Conservation (phyloP, 2,888 invertebrate genomes). For the Thereva unica region DNA sequence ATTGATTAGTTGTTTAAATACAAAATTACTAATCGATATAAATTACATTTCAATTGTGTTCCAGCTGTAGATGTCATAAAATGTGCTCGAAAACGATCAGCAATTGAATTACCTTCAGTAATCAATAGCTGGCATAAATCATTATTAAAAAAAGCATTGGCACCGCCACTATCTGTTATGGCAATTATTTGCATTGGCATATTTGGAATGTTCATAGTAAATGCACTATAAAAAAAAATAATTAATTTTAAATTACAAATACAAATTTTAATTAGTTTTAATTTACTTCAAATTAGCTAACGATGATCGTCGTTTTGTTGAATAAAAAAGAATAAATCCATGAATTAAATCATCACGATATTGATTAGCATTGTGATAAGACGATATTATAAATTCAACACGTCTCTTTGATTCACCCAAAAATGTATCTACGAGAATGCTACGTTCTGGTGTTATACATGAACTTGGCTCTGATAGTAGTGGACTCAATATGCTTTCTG, state of each 20-base stretch:
- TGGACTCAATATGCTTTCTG: constrained; percentile 87
- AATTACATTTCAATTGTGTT: constrained; percentile 80
- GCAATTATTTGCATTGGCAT: constrained; percentile 93
- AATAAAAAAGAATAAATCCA: constrained; percentile 93
- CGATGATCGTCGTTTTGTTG: constrained; percentile 92
- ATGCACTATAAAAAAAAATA: constrained; percentile 67
- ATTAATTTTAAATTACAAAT: neutral
- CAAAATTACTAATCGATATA: neutral
- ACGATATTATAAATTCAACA: constrained; percentile 88
- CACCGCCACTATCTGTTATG: constrained; percentile 87
- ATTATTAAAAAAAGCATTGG: constrained; percentile 86
- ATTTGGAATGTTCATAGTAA: constrained; percentile 90
- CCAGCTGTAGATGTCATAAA: constrained; percentile 89
- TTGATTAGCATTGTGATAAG: constrained; percentile 92
- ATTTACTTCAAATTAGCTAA: constrained; percentile 85
- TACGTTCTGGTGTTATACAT: constrained; percentile 69
- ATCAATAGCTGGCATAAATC: constrained; percentile 88
- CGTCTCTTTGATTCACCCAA: constrained; percentile 87
- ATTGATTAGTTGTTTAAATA: neutral
- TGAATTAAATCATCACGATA: constrained; percentile 91
- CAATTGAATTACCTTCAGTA: constrained; percentile 90
- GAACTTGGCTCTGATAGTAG: constrained; percentile 84
- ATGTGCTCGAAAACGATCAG: constrained; percentile 85
- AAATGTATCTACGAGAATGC: constrained; percentile 89
- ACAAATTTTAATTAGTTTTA: neutral